phyloP scores from a whole-genome alignment of 2,797 vertebrate genomes.

The Anabacerthia variegaticeps region DNA sequence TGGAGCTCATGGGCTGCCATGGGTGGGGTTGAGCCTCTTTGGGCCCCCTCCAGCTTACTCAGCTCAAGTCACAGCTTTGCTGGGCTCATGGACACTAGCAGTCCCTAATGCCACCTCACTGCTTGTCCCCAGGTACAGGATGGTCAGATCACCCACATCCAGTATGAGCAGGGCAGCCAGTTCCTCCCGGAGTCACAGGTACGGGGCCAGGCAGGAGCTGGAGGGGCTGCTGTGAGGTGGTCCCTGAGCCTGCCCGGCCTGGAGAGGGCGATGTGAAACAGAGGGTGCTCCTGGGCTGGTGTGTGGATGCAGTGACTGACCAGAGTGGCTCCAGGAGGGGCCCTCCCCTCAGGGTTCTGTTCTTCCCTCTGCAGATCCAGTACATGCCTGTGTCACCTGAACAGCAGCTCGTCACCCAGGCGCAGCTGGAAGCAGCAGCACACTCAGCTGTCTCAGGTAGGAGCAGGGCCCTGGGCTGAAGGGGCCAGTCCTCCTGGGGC shows the following conservation, averaged over 20 bases:
- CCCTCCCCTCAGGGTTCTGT: neutral
- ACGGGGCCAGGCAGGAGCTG: neutral
- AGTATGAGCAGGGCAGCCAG: slow-evolving; percentile 89
- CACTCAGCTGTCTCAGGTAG: slow-evolving; percentile 91
- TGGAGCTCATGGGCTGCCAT: rapidly evolving
- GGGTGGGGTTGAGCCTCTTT: neutral
- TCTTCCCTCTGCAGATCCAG: slow-evolving; percentile 84
- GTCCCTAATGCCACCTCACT: rapidly evolving
- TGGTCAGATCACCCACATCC: slow-evolving; percentile 93
- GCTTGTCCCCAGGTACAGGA: slow-evolving; percentile 85
- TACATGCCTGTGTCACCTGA: slow-evolving; percentile 90
- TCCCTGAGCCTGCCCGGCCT: neutral
- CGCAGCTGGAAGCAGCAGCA: slow-evolving; percentile 89
- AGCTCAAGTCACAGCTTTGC: rapidly evolving
- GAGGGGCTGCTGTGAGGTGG: neutral
- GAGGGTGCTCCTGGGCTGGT: neutral
- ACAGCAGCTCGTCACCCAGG: slow-evolving; percentile 88
- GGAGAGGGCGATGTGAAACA: neutral
- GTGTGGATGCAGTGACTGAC: neutral
- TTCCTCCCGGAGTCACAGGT: slow-evolving; percentile 94
- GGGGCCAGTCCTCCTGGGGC: neutral
- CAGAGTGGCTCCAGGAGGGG: neutral
- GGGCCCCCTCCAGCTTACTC: neutral
- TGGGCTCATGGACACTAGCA: rapidly evolving
- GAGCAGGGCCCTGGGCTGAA: neutral